These are phyloP conservation scores for Poeciliopsis paucimaculata DNA, from an alignment of 2,797 vertebrate genomes.

Conservation along the genomic window DNA sequence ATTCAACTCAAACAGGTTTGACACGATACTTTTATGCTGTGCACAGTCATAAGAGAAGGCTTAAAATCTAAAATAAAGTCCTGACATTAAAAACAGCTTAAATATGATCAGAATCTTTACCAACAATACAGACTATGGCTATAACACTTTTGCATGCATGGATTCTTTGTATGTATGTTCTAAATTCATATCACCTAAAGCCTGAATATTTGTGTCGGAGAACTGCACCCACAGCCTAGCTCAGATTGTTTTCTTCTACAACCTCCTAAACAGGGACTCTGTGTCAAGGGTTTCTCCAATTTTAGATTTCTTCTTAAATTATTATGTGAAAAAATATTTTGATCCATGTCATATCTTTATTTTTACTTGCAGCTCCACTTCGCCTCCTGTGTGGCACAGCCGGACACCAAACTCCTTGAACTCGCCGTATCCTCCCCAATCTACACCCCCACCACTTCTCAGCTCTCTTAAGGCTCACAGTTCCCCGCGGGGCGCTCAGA, in stretches of 20 bases:
- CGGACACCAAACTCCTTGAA: conserved; percentile 55
- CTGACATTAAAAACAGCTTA: neutral
- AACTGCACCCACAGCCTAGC: neutral
- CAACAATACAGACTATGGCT: accelerated
- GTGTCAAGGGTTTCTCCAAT: neutral
- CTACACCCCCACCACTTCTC: conserved; percentile 71
- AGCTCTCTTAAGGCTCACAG: conserved; percentile 73
- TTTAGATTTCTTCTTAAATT: neutral
- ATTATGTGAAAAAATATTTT: neutral
- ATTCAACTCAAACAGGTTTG: neutral
- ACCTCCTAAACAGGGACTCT: neutral
- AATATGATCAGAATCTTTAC: neutral
- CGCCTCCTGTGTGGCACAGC: conserved; percentile 65
- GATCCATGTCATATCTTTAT: neutral
- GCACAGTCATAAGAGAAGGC: neutral
- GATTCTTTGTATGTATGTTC: neutral
- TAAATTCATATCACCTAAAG: neutral
- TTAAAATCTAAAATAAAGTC: neutral
- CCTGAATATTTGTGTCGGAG: neutral
- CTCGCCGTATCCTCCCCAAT: conserved; percentile 49
- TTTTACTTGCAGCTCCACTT: conserved; percentile 62
- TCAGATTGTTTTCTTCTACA: neutral
- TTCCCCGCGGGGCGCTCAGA: conserved; percentile 66
- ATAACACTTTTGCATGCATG: neutral
- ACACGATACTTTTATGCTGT: neutral